Percentiles rank a stretch among this genome's conserved stretches.
Evolutionary conservation across 2,113 vertebrate species (phyloP).

Genomic region (Mobula birostris): DNA sequence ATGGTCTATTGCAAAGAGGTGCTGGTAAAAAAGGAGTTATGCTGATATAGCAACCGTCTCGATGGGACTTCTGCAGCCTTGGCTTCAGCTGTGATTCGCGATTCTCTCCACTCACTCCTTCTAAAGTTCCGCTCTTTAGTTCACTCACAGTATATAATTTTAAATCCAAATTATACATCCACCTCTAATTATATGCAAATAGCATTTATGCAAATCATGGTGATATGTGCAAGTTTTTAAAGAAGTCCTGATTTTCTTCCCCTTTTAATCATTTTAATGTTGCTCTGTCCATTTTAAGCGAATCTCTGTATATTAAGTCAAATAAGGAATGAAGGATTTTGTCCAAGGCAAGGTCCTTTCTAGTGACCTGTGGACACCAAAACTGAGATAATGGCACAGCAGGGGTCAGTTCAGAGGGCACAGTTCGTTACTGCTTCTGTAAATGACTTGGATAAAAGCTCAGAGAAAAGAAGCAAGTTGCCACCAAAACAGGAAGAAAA

Average conservation of each 20-base stretch:
- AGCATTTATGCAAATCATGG: conserved; percentile 32
- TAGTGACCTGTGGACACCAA: background rate
- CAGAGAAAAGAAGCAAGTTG: background rate
- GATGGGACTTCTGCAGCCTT: background rate
- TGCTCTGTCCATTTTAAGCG: background rate
- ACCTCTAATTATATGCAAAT: conserved; percentile 33
- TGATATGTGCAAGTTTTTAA: background rate
- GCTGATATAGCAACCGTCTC: background rate
- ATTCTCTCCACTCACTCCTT: background rate
- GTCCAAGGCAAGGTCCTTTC: background rate
- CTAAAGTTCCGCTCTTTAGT: conserved; percentile 15
- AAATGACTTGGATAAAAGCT: background rate
- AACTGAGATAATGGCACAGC: background rate
- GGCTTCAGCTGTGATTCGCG: background rate
- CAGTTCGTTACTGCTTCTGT: background rate
- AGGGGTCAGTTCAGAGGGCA: background rate
- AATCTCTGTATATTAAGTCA: background rate
- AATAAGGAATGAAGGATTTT: background rate
- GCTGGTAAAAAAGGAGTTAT: background rate
- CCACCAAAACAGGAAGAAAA: background rate
- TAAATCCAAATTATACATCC: conserved; percentile 32
- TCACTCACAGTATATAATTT: conserved; percentile 7
- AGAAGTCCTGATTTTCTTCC: background rate
- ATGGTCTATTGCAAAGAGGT: background rate
- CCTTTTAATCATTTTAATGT: background rate